Evolutionary conservation across 2,888 invertebrate species (phyloP).

Genomic region (Serripes groenlandicus): DNA sequence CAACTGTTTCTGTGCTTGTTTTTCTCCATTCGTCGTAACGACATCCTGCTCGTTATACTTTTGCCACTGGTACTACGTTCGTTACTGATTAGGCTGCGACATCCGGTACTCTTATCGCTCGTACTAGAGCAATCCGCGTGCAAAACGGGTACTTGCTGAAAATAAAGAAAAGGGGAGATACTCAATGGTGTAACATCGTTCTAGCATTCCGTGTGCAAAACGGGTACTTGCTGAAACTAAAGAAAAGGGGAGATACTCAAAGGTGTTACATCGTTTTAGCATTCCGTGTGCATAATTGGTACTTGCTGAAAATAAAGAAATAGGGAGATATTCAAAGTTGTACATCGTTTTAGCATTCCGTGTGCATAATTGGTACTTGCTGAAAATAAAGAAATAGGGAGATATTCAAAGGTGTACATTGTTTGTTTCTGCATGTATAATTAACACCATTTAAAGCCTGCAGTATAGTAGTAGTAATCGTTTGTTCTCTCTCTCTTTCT

Average conservation of each 20-base stretch:
- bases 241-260: not conserved
- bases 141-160: constrained; percentile 60
- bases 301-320: constrained; percentile 57
- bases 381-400: constrained; percentile 31
- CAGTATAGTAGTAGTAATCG: too few species aligned
- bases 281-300: constrained; percentile 42
- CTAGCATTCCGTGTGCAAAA: constrained; percentile 38
- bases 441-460: too few species aligned
- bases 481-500: too few species aligned
- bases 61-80: constrained; percentile 62
- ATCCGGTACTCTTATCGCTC: constrained; percentile 49
- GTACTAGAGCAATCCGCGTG: constrained; percentile 47
- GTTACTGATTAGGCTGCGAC: constrained; percentile 41
- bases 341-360: too few species aligned
- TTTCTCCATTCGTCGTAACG: constrained; percentile 76
- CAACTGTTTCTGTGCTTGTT: constrained; percentile 78
- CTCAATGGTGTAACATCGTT: too few species aligned
- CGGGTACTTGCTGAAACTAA: constrained; percentile 61
- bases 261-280: too few species aligned
- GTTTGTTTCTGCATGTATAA: too few species aligned
- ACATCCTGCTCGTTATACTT: constrained; percentile 72
- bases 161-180: not conserved
- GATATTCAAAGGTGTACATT: too few species aligned
- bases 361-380: constrained; percentile 59
- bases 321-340: too few species aligned